These are phyloP conservation scores for Aphodius granarius DNA, from an alignment of 2,888 invertebrate genomes.

Conservation along the genomic window DNA sequence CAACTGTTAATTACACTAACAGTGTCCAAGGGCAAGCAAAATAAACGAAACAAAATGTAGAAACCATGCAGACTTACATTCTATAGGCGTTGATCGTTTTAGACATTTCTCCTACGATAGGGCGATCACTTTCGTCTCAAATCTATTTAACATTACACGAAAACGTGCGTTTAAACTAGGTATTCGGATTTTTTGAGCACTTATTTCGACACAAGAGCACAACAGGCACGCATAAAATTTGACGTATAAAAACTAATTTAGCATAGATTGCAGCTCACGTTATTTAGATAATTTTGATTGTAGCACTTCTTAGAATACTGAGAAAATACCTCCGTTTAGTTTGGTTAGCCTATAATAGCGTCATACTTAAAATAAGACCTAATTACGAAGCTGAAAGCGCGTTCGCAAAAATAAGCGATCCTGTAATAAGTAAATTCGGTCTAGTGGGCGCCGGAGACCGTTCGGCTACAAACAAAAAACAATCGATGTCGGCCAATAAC, in stretches of 20 bases:
- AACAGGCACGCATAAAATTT: neutral
- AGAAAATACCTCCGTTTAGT: neutral
- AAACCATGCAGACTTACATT: slow-evolving; percentile 67
- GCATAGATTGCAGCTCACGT: neutral
- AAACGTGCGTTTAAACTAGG: neutral
- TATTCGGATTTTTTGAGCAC: slow-evolving; percentile 21
- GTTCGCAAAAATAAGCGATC: neutral
- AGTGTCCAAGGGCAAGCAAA: neutral
- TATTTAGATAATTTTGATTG: neutral
- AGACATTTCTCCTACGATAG: slow-evolving; percentile 64
- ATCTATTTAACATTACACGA: slow-evolving; percentile 24
- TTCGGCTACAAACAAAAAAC: neutral
- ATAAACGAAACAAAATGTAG: slow-evolving; percentile 35
- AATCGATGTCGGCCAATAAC: neutral
- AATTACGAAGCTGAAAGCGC: neutral
- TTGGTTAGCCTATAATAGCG: neutral
- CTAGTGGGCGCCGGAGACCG: neutral
- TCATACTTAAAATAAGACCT: neutral
- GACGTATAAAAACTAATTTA: slow-evolving; percentile 20
- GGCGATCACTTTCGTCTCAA: slow-evolving; percentile 12
- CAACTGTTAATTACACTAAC: slow-evolving; percentile 11
- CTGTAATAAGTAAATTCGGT: neutral
- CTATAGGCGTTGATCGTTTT: slow-evolving; percentile 88
- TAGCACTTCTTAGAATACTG: neutral
- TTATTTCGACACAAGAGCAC: slow-evolving; percentile 5